Evolutionary conservation across 2,113 vertebrate genomes (phyloP), one percentile per base, ranked within the genome.

Genomic region (Corythoichthys intestinalis): DNA sequence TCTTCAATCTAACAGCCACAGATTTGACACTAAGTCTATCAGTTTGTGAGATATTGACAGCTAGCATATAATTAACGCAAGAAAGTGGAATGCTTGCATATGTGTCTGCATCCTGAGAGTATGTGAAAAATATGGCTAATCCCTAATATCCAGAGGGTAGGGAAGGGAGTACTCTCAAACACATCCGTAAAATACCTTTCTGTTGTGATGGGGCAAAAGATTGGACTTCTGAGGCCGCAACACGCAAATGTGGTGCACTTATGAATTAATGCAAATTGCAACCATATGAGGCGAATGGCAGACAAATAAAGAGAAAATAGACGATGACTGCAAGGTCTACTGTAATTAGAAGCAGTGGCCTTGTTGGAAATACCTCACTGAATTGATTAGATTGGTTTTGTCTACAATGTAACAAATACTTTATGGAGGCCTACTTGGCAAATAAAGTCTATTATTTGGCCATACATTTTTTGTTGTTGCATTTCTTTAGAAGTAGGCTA

Each of bases 181-280:
- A 75, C 69, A 78, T 85, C 83, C 84, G 71, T 82, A 85, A 85
- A 75, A 82, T 84, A 86, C 83, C 85, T 87, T 74, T 85, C 66
- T 85, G 83, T 83, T 85, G 74, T 85, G 84, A 88, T 86, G 77
- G 74, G 76, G 69, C 76, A 77, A 34, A 64, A 81, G 81, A 88
- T 86, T 84, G 85, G 83, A 87, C 85, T 83, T 79, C 77, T 67
- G 62, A 78, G 82, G 81, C 66, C 74, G 68, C 77, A 81, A 83
- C 13, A 84, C 78, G 78, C 73, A 82, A 86, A 84, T 76, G 76
- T 74, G 76, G 73, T 77, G 78, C 79, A 71, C 85, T 79, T 88
- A 85, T 82, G 82, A 89, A 88, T 86, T 67, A 88, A 90, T 83
- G 86, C 86, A 88, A 90, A 89, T 75, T 86, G 54, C 79, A 86